phyloP scores from a whole-genome alignment of 2,797 vertebrate genomes.

The Lepilemur ruficaudatus region DNA sequence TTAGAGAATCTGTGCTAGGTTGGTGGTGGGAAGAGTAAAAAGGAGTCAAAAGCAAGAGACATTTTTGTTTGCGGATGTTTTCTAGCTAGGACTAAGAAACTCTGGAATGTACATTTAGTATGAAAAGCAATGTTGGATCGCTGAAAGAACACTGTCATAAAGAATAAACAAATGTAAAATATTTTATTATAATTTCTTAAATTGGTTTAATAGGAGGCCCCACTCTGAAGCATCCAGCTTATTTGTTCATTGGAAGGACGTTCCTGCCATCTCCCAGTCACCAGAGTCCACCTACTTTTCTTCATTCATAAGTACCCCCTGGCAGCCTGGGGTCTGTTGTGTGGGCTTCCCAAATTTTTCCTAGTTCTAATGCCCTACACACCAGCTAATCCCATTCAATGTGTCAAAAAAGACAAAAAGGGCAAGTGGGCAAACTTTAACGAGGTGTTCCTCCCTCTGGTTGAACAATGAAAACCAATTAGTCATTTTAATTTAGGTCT shows the following conservation, averaged over 20 bases:
- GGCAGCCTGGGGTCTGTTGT: background rate
- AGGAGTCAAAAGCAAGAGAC: background rate
- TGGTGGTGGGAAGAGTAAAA: background rate
- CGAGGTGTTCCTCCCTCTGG: slow-evolving; percentile 17
- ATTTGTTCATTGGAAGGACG: background rate
- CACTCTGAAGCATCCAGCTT: background rate
- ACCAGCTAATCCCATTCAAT: slow-evolving; percentile 21
- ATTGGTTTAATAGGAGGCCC: background rate
- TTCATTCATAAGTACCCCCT: background rate
- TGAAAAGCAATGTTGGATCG: background rate
- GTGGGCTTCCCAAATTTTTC: background rate
- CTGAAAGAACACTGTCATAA: background rate
- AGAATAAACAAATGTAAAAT: slow-evolving; percentile 23
- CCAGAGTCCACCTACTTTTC: background rate
- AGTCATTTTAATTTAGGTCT: slow-evolving; percentile 63
- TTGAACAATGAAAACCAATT: slow-evolving; percentile 63
- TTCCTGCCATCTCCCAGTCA: background rate
- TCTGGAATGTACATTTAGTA: background rate
- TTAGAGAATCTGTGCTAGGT: background rate
- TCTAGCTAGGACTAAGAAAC: background rate
- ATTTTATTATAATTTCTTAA: slow-evolving; percentile 31
- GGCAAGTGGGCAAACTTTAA: slow-evolving; percentile 35
- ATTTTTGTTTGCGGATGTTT: background rate
- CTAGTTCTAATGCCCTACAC: background rate
- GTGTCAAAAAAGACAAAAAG: slow-evolving; percentile 51